Conservation (phyloP, 2,113 vertebrate genomes). For the Notiomystis cincta region DNA sequence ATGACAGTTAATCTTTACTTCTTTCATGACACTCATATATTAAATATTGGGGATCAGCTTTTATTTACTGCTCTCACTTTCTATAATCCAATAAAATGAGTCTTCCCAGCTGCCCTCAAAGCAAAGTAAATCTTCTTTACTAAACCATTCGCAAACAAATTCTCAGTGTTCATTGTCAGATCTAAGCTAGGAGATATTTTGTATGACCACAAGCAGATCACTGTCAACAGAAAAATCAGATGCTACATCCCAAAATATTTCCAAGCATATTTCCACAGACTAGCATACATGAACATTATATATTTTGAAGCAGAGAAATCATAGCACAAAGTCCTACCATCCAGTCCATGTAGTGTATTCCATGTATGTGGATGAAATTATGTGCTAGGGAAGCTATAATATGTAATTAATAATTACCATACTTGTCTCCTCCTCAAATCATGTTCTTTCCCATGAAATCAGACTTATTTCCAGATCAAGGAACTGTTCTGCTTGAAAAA, state of each 20-base stretch:
- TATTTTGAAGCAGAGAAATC: neutral
- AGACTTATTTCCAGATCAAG: neutral
- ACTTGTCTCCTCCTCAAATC: neutral
- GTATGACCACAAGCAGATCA: neutral
- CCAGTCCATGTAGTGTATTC: neutral
- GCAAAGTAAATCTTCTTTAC: constrained; percentile 15
- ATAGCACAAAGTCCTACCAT: neutral
- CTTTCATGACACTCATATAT: neutral
- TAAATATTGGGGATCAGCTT: constrained; percentile 28
- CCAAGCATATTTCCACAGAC: neutral
- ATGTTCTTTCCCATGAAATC: neutral
- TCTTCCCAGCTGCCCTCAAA: constrained; percentile 23
- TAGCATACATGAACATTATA: neutral
- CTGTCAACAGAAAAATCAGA: neutral
- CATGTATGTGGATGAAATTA: neutral
- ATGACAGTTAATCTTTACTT: constrained; percentile 14
- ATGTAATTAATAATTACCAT: neutral
- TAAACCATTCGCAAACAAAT: neutral
- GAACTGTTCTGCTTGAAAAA: neutral
- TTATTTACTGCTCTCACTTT: constrained; percentile 36
- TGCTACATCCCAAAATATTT: neutral
- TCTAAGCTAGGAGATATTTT: constrained; percentile 29
- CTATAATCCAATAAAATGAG: neutral
- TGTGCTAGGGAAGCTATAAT: neutral
- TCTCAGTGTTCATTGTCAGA: constrained; percentile 14